Base-by-base conservation (phyloP, 2,888 invertebrate genomes). In the Aleiodes alternator region DNA sequence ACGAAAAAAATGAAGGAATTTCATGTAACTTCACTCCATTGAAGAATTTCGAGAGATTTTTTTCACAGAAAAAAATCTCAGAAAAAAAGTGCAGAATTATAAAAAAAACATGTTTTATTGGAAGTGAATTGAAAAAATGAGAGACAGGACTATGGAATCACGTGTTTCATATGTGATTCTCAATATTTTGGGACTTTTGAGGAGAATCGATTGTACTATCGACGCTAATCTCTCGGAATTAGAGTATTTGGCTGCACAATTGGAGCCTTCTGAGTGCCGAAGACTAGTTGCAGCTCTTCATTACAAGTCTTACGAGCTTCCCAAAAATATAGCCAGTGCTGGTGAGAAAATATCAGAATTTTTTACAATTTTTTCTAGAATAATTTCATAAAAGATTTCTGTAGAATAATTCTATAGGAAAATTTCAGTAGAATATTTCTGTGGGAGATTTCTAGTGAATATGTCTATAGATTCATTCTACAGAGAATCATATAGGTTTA, bases 261-360 rank as follows among this genome's bases (percentile, higher is more conserved):
- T 94, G 79, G 90, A 91, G 69, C 84, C 85, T 9, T 88, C 90
- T 80, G 93, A 94, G 87, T 94, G 94, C 82, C 90, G 91, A 64
- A 88, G 88, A 80, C 89, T 94, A 1, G 90, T 92, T 12, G 92
- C 92, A 14, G 91, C 92, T 11, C 90, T 93, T 72, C 92, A 93
- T 87, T 92, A 91, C 80, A 88, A 90, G 72, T 85, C 87, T 5
- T 91, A 90, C 78, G 90, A 91, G 53, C 81, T 90, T 73, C 91
- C 91, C 0, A 87, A 87, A 74, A 87, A 85, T 59, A 79, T 91
- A 68, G 89, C 90, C 43, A 87, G 86, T 78, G 91, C 91, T 77
- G 91, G 91, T 91, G 83, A 71, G 72, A 73, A 70, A 43, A 16
- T 11, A 14, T 23, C 7, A 14, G 9, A 12, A 59, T 34, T 11